These are phyloP conservation scores for Paguma larvata DNA, from an alignment of 2,797 vertebrate genomes.

Conservation along the genomic window DNA sequence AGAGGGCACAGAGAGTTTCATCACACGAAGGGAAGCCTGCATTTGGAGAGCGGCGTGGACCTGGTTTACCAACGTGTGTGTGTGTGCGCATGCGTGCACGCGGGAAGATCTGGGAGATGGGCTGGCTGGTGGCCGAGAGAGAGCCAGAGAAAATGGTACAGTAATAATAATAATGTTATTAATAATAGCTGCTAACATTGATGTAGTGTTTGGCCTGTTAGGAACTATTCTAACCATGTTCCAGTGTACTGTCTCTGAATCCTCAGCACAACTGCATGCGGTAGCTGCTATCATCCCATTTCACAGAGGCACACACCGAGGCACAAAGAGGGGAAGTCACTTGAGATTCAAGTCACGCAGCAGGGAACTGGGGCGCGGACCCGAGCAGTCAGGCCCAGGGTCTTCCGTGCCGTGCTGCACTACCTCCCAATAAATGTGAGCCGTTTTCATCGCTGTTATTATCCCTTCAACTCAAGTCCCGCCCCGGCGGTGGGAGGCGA, in stretches of 20 bases:
- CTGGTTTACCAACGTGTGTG: neutral
- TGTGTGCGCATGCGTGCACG: neutral
- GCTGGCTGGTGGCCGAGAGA: neutral
- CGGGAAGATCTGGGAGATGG: neutral
- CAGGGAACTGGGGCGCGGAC: neutral
- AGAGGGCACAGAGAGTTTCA: neutral
- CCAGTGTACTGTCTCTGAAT: neutral
- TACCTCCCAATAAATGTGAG: neutral
- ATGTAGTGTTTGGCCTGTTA: neutral
- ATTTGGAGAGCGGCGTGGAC: neutral
- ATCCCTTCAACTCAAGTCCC: neutral
- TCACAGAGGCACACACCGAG: slow-evolving; percentile 22
- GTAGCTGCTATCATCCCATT: neutral
- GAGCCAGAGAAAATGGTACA: neutral
- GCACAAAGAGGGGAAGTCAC: neutral
- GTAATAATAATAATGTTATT: neutral
- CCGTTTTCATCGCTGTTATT: neutral
- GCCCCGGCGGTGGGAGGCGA: neutral
- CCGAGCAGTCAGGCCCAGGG: neutral
- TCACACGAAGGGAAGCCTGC: neutral
- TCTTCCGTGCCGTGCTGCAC: fast-evolving
- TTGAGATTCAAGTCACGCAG: neutral
- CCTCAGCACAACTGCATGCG: neutral
- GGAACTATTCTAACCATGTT: neutral
- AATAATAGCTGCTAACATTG: neutral